Evolutionary conservation across 2,888 invertebrate genomes (phyloP), one percentile per base, ranked within the genome.

Genomic region (Lissocephala sabroskyi): DNA sequence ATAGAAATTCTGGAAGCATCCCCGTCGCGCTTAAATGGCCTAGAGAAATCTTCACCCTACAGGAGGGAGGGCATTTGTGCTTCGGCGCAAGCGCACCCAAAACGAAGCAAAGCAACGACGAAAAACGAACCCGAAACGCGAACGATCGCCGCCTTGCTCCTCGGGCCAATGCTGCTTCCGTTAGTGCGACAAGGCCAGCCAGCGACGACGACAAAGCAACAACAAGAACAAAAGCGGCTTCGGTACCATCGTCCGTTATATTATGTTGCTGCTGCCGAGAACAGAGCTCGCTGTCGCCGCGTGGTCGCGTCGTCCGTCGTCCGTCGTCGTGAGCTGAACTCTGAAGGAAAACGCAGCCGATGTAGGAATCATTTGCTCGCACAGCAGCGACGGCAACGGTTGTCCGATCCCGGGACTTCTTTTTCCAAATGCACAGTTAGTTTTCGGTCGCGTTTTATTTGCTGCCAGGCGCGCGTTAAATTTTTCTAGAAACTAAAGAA

Each of bases 311-410:
- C 30, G 30, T 47, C 32, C 45, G 40, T 14, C 17, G 26, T 1
- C 23, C 7, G 29, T 26, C 26, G 30, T 30, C 18, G 39, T 16
- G 48, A 48, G 52, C 60, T 52, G 68, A 54, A 64, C 63, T 61
- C 62, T 60, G 66, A 62, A 66, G 64, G 65, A 50, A 32, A 32
- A 66, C 45, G 64, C 52, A 53, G 62, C 59, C 62, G 62, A 60
- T 53, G 64, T 60, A 80, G 70, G 79, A 82, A 79, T 82, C 82
- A 82, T 74, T 82, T 80, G 80, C 79, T 70, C 78, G 78, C 80
- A 75, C 75, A 67, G 80, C 77, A 65, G 80, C 71, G 60, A 45
- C 65, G 75, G 62, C 54, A 65, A 76, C 70, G 79, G 82, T 82
- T 78, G 79, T 73, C 29, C 29, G 43, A 28, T 50, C 37, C 32